These are phyloP conservation scores for Acronicta aceris DNA, from an alignment of 2,888 invertebrate species.

Conservation along the genomic window DNA sequence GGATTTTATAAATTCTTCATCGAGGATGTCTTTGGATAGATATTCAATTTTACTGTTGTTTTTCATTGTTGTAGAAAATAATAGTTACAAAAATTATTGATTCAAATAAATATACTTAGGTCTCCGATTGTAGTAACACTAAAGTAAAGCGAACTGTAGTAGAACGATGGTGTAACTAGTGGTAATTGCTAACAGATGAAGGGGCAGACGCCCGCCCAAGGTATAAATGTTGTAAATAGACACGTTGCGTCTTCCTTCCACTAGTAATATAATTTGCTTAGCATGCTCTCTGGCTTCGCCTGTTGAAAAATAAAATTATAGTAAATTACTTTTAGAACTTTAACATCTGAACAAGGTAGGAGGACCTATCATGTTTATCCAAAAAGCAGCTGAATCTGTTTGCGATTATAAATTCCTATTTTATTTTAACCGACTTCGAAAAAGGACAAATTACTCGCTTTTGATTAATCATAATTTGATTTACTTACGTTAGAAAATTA, in stretches of 20 bases:
- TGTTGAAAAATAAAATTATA: slow-evolving; percentile 51
- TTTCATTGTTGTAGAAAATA: slow-evolving; percentile 11
- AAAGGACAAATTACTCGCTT: not conserved
- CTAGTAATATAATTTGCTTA: slow-evolving; percentile 67
- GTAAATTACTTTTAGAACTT: too few relatives aligned
- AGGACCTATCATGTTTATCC: too few relatives aligned
- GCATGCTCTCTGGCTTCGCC: slow-evolving; percentile 64
- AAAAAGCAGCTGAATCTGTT: too few relatives aligned
- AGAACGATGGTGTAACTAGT: slow-evolving; percentile 76
- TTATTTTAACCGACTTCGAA: not conserved
- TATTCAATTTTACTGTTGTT: slow-evolving; percentile 60
- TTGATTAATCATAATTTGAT: too few relatives aligned
- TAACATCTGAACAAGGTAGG: too few relatives aligned
- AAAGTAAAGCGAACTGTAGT: slow-evolving; percentile 71
- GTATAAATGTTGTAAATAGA: slow-evolving; percentile 72
- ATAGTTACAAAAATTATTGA: not conserved
- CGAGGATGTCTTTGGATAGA: slow-evolving; percentile 70
- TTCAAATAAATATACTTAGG: not conserved
- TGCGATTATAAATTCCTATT: too few relatives aligned
- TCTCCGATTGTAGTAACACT: slow-evolving; percentile 11
- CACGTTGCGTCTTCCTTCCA: slow-evolving; percentile 67
- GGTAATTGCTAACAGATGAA: slow-evolving; percentile 68
- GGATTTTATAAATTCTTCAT: slow-evolving; percentile 64
- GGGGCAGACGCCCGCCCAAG: slow-evolving; percentile 64
- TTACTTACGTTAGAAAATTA: too few relatives aligned